These are phyloP conservation scores for Xenentodon cancila DNA, from an alignment of 2,797 vertebrate genomes.

Conservation along the genomic window DNA sequence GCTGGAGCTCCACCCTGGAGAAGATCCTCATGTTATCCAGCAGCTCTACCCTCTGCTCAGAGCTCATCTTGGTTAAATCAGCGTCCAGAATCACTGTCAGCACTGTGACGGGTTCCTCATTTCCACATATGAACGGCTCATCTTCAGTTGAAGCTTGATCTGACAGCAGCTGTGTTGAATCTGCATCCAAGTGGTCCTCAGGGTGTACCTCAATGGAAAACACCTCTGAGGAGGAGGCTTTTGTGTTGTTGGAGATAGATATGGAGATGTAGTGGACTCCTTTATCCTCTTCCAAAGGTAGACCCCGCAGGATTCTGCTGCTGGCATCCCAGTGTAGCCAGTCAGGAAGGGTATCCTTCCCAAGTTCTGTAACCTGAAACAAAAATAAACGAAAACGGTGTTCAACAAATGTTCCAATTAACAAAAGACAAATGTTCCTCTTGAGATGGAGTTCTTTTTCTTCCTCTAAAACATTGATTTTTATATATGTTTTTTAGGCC, in stretches of 20 bases:
- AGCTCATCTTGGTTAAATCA: constrained; percentile 96
- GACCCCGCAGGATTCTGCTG: constrained; percentile 86
- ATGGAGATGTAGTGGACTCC: constrained; percentile 94
- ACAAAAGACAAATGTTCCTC: no score
- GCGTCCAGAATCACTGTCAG: constrained; percentile 97
- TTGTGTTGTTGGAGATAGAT: constrained; percentile 82
- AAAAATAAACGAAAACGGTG: not conserved
- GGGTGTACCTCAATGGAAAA: constrained; percentile 95
- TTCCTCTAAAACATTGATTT: no score
- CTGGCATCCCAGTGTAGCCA: constrained; percentile 92
- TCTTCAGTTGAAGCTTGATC: constrained; percentile 58
- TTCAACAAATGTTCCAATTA: not conserved
- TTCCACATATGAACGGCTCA: constrained; percentile 83
- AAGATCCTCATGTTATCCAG: constrained; percentile 91
- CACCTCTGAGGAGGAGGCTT: constrained; percentile 80
- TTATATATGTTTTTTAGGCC: no score
- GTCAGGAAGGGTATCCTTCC: constrained; percentile 88
- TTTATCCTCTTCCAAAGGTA: constrained; percentile 93
- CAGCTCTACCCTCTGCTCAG: constrained; percentile 89
- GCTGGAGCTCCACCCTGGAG: constrained; percentile 88
- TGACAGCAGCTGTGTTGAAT: constrained; percentile 76
- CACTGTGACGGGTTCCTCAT: constrained; percentile 91
- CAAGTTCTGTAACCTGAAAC: constrained; percentile 87
- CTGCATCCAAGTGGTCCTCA: constrained; percentile 88
- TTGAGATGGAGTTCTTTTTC: no score